Conservation (phyloP, 2,797 vertebrate species). For the Pogonophryne albipinna region DNA sequence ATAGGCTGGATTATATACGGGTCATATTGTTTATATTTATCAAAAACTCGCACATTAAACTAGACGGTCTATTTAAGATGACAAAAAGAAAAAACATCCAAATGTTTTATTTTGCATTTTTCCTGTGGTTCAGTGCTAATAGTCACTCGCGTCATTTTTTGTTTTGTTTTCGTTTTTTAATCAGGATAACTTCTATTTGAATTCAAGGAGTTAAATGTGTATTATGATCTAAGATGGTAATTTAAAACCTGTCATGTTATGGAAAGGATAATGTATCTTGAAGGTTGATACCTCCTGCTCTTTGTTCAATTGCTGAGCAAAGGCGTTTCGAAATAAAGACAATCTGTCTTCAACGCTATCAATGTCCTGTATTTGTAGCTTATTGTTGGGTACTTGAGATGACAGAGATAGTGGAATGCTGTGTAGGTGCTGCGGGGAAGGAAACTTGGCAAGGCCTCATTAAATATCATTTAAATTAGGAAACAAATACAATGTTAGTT, state of each 20-base stretch:
- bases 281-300: constrained; percentile 93
- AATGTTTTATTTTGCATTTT: constrained; percentile 81
- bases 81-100: constrained; percentile 59
- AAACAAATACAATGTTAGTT: not conserved
- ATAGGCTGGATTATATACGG: constrained; percentile 82
- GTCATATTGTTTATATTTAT: constrained; percentile 85
- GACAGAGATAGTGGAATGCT: constrained; percentile 14
- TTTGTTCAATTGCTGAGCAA: constrained; percentile 95
- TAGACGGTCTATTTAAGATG: constrained; percentile 81
- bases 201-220: constrained; percentile 89
- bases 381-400: constrained; percentile 61
- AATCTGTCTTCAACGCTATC: constrained; percentile 93
- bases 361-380: constrained; percentile 75
- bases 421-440: constrained; percentile 5
- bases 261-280: constrained; percentile 90
- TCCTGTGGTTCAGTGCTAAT: constrained; percentile 89
- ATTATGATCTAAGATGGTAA: constrained; percentile 89
- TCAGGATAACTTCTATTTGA: constrained; percentile 91
- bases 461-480: not conserved
- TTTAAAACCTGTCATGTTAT: constrained; percentile 92
- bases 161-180: constrained; percentile 62
- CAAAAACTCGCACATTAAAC: constrained; percentile 73
- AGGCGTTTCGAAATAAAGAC: constrained; percentile 98
- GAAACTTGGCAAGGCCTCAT: not conserved
- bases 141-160: constrained; percentile 86